Percentiles rank a stretch among this genome's conserved stretches.
These are phyloP conservation scores for Euplagia quadripunctaria DNA, from an alignment of 2,888 invertebrate species.

Conservation along the genomic window DNA sequence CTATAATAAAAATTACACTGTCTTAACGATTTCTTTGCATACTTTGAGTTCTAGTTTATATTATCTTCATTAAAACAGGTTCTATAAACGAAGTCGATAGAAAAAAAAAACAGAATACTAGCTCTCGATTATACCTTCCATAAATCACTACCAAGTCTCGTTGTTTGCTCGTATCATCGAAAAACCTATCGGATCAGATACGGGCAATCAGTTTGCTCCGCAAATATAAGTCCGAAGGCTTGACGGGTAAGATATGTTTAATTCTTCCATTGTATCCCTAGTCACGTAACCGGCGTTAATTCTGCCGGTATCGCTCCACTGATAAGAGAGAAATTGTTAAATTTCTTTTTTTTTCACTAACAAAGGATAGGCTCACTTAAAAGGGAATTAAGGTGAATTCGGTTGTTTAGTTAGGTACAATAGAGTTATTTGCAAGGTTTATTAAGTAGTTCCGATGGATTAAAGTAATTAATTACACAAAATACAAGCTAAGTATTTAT, in stretches of 20 bases:
- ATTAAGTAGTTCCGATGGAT: neutral
- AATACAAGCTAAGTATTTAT: no score
- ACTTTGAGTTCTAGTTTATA: no score
- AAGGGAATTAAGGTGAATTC: constrained; percentile 20
- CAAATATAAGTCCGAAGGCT: constrained; percentile 43
- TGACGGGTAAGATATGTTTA: constrained; percentile 47
- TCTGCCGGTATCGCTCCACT: constrained; percentile 53
- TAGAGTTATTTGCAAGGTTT: neutral
- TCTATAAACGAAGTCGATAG: neutral
- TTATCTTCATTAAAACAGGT: no score
- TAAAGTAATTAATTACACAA: neutral
- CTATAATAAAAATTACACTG: no score
- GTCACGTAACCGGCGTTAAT: constrained; percentile 52
- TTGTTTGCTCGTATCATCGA: constrained; percentile 52
- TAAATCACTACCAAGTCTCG: constrained; percentile 35
- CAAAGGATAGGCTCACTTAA: constrained; percentile 32
- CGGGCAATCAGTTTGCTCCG: constrained; percentile 47
- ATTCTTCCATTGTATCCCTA: constrained; percentile 38
- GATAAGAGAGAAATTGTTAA: constrained; percentile 68
- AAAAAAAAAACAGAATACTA: neutral
- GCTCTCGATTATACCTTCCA: constrained; percentile 12
- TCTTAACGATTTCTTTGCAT: no score
- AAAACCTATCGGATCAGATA: constrained; percentile 52
- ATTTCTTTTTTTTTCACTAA: constrained; percentile 57
- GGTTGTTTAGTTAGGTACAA: constrained; percentile 8